Base-by-base conservation (phyloP, 2,113 vertebrate species). In the Dromas ardeola region DNA sequence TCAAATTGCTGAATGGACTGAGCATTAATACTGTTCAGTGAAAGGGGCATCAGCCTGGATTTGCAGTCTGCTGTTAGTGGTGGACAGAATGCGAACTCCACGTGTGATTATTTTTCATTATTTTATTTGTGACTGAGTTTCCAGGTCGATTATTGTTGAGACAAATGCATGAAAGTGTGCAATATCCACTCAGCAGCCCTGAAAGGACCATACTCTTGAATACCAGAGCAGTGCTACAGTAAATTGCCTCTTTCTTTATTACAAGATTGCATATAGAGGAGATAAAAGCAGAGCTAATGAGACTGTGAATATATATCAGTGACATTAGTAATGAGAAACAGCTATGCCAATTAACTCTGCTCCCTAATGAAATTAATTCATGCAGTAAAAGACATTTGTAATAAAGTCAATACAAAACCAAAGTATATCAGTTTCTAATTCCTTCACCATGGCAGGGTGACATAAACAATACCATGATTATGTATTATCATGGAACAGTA, bases 191-290 rank as follows among this genome's bases (percentile, higher is more conserved):
- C 53, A 73, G 58, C 58, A 91, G 55, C 58, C n/a, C 79, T 58
- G 27, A 80, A 94, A 30, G 17, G 9, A 93, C 14, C 14, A 15
- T 72, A 53, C 76, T 79, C 52, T 58, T 87, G 56, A 82, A 65
- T 72, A 91, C 56, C 38, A 76, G 66, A 85, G 71, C 20, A 76
- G 49, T 14, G 7, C 53, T 70, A 36, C 49, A 71, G 49, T 89
- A 88, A 96, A 88, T 85, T 61, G 36, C 34, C 36, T 95, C 59
- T 95, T 93, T 95, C 77, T 96, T 92, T 91, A 62, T 86, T 72
- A 40, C 40, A 79, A 69, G 36, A 82, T 63, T 70, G 45, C 15
- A 32, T 59, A 40, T 42, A 66, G 78, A 85, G 62, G 38, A 85
- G 81, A 80, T 91, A 91, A 83, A 14, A 63, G 49, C 36, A 77